Conservation (phyloP, 2,888 invertebrate species). For the Pollenia labialis region DNA sequence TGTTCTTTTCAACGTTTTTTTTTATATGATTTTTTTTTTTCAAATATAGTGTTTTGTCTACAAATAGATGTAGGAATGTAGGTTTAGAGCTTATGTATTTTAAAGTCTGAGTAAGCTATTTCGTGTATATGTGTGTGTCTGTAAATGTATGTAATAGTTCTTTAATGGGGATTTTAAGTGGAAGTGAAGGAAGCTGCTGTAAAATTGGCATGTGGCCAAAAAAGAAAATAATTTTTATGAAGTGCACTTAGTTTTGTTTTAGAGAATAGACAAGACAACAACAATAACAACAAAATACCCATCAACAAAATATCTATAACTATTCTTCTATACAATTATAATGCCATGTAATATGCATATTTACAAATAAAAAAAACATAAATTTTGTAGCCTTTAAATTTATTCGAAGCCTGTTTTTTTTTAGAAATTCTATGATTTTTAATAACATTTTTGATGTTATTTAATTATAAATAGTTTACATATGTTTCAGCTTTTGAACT, state of each 20-base stretch:
- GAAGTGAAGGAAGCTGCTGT: slow-evolving; percentile 46
- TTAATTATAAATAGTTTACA: slow-evolving; percentile 33
- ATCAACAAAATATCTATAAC: slow-evolving; percentile 10
- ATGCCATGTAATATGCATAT: background rate
- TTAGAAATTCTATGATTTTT: background rate
- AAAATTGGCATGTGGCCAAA: slow-evolving; percentile 82
- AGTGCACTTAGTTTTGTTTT: slow-evolving; percentile 70
- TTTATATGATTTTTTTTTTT: slow-evolving; percentile 3
- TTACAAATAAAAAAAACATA: background rate
- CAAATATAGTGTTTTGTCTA: background rate
- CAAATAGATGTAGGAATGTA: slow-evolving; percentile 2
- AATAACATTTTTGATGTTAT: slow-evolving; percentile 24
- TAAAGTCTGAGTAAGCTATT: background rate
- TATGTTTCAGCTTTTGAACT: background rate
- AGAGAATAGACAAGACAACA: slow-evolving; percentile 38
- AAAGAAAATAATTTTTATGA: slow-evolving; percentile 74
- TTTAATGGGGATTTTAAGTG: slow-evolving; percentile 19
- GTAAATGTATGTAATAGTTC: background rate
- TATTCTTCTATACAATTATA: slow-evolving; percentile 22
- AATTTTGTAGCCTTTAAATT: background rate
- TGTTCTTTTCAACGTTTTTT: slow-evolving; percentile 34
- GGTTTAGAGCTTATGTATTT: background rate
- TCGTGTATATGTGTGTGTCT: background rate
- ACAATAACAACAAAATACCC: background rate
- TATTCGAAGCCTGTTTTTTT: background rate